Conservation (phyloP, 2,797 vertebrate species). For the Hippocampus kuda region DNA sequence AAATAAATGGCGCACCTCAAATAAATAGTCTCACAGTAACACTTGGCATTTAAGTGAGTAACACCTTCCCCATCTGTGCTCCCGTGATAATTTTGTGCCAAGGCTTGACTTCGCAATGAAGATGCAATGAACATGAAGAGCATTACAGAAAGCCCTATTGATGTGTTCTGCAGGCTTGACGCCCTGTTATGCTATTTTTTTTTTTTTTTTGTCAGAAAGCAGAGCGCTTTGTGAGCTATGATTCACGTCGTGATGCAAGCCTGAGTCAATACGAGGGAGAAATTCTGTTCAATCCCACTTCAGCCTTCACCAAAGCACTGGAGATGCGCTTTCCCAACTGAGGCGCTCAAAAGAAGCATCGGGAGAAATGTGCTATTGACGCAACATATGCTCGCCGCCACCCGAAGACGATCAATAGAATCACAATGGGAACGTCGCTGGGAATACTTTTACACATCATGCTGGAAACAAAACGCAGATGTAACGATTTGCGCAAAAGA, state of each 20-base stretch:
- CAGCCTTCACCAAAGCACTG: conserved; percentile 9
- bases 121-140: too few relatives aligned
- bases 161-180: not conserved
- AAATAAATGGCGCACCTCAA: too few relatives aligned
- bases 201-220: conserved; percentile 4
- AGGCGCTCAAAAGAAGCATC: not conserved
- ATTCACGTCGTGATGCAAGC: conserved; percentile 40
- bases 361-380: not conserved
- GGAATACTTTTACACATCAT: not conserved
- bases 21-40: too few relatives aligned
- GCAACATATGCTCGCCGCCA: not conserved
- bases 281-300: conserved; percentile 17
- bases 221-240: conserved; percentile 21
- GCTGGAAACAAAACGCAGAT: not conserved
- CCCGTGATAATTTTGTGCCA: too few relatives aligned
- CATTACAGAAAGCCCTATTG: too few relatives aligned
- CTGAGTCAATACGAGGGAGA: conserved; percentile 38
- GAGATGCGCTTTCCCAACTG: not conserved
- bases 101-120: too few relatives aligned
- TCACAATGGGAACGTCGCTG: not conserved
- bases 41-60: too few relatives aligned
- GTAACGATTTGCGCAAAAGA: not conserved
- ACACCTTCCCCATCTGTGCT: too few relatives aligned
- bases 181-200: not conserved
- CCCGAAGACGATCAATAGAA: not conserved